phyloP scores from a whole-genome alignment of 2,113 vertebrate genomes.

The Syngnathus floridae region DNA sequence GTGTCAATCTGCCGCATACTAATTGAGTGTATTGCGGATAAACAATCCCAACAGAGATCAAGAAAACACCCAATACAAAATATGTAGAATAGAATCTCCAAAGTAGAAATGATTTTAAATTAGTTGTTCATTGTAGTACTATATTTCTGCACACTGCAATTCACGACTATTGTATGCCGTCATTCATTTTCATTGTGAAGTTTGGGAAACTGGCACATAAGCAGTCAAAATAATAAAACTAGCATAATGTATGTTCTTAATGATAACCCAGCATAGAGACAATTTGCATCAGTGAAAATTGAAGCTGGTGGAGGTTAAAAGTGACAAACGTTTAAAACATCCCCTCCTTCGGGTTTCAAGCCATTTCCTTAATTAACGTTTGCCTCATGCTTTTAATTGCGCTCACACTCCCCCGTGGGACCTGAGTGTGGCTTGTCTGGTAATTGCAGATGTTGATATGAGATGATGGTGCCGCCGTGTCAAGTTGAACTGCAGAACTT shows the following conservation, averaged over 20 bases:
- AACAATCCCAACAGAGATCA: not conserved
- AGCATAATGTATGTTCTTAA: not conserved
- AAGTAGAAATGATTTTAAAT: too few relatives aligned
- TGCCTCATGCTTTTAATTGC: slow-evolving; percentile 97
- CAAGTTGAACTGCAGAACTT: slow-evolving; percentile 79
- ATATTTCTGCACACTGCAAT: too few relatives aligned
- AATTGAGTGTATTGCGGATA: not conserved
- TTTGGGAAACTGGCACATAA: not conserved
- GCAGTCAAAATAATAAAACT: not conserved
- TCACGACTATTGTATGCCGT: too few relatives aligned
- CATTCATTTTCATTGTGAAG: not conserved
- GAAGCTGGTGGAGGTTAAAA: slow-evolving; percentile 42
- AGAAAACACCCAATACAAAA: not conserved
- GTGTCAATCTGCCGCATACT: not conserved
- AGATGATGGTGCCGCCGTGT: slow-evolving; percentile 86
- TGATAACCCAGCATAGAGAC: not conserved
- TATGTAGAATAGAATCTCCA: too few relatives aligned
- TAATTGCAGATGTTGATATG: slow-evolving; percentile 96
- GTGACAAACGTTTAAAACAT: slow-evolving; percentile 61
- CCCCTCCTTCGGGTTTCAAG: slow-evolving; percentile 85
- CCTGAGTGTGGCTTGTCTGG: slow-evolving; percentile 77
- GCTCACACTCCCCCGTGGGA: slow-evolving; percentile 90
- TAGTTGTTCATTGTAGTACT: too few relatives aligned
- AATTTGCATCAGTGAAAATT: slow-evolving; percentile 27
- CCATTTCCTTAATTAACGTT: slow-evolving; percentile 99